These are phyloP conservation scores for Scaptomyza cyrtandrae DNA, from an alignment of 2,888 invertebrate genomes.

Conservation along the genomic window DNA sequence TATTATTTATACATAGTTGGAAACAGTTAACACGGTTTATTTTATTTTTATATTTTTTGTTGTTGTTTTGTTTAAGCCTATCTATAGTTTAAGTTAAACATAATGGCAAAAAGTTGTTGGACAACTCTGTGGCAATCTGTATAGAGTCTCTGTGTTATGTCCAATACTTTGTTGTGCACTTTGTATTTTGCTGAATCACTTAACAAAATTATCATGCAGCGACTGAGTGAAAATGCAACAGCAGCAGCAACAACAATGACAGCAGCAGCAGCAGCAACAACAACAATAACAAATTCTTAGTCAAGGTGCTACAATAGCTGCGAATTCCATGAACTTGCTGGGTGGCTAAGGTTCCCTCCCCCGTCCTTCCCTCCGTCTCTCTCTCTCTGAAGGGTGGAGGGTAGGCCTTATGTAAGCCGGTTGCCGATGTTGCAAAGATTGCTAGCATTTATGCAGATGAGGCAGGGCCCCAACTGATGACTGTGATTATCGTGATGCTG, in stretches of 20 bases:
- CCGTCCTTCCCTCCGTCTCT: not conserved
- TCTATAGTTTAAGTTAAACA: too few relatives aligned
- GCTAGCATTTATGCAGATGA: conserved; percentile 67
- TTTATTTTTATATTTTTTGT: too few relatives aligned
- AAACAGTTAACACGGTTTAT: too few relatives aligned
- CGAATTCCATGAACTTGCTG: conserved; percentile 71
- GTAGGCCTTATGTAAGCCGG: conserved; percentile 12
- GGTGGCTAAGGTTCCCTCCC: conserved; percentile 47
- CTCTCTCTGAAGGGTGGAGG: not conserved
- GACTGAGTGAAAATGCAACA: conserved; percentile 10
- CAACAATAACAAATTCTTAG: conserved; percentile 71
- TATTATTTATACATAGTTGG: too few relatives aligned
- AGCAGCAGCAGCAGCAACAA: too few relatives aligned
- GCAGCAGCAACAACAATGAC: conserved; percentile 20
- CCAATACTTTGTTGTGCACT: not conserved
- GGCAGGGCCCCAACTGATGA: conserved; percentile 54
- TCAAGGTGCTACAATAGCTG: conserved; percentile 73
- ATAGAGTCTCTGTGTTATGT: not conserved
- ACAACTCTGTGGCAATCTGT: conserved; percentile 1
- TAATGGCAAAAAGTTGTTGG: not conserved
- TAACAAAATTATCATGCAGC: conserved; percentile 19
- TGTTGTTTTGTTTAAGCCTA: too few relatives aligned
- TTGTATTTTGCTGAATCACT: conserved; percentile 42
- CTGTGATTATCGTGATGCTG: conserved; percentile 57
- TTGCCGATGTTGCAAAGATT: conserved; percentile 21